Base-by-base conservation (phyloP, 2,888 invertebrate species). In the Campoletis raptor region DNA sequence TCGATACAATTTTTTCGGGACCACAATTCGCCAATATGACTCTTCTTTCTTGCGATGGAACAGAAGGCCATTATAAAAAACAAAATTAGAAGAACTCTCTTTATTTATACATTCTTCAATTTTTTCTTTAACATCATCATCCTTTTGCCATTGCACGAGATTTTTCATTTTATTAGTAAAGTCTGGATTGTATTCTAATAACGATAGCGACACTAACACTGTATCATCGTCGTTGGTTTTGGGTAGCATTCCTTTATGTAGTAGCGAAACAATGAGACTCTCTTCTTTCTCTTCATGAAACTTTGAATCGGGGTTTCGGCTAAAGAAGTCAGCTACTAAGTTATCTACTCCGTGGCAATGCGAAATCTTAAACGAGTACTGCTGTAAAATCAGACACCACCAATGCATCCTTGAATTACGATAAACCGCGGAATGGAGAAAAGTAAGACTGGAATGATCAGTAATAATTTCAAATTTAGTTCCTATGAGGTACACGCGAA, bases 141-240 rank as follows among this genome's bases (percentile, higher is more conserved):
- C 6, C 4, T 36, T 30, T 69, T 87, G 87, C 40, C 48, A 77
- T 7, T 81, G n/a, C 0, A 24, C 48, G 12, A 81, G 40, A 0
- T 67, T 21, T 70, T 74, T 77, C 5, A 81, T 81, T 37, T n/a
- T 30, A 15, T 37, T 36, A 7, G 12, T 4, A 12, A 37, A 15
- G 3, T 54, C 12, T 5, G 10, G 12, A 9, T 36, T 30, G 9
- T 40, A 21, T 15, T 40, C 7, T 30, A 54, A 18, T 6, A 69
- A 21, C 18, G 15, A 40, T 12, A 67, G 2, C 4, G 21, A 42
- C 1, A 36, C 9, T 10, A 79, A 40, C 40, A 40, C 12, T 7
- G 6, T 18, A 69, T 79, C 40, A n/a, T 79, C 42, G 12, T 18
- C 21, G 21, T 18, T n/a, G 7, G 3, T 42, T 2, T 24, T 21